Evolutionary conservation across 2,113 vertebrate genomes (phyloP), one percentile per base, ranked within the genome.

Genomic region (Dasypus novemcinctus): DNA sequence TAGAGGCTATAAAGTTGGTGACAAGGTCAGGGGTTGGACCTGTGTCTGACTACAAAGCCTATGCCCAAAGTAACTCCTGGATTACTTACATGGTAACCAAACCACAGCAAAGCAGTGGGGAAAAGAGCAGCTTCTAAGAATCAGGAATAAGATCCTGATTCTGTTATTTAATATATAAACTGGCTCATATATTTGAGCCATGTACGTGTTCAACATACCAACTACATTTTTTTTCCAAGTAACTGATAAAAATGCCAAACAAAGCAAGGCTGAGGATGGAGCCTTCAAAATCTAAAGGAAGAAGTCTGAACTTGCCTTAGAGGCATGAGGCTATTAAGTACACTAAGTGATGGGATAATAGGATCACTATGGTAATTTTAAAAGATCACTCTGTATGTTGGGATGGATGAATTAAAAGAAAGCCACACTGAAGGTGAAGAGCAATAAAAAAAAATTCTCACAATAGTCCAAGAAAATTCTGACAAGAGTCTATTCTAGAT

Each of bases 301-400:
- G 43, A 79, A 64, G 43, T 84, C 57, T 84, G 29, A 87, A 52
- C 43, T 52, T 54, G 83, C 20, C 29, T 17, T 27, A 59, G 33
- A 59, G 31, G 68, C 83, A 38, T 0, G 41, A 38, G 25, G 20
- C 54, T 54, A 52, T 0, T 64, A 54, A 63, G 29, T 69, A 87
- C 71, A 95, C 83, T 74, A 85, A 86, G 5, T n/a, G 20, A 23
- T 33, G 80, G 33, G 90, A 95, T 76, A 82, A 36, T 10, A 88
- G 1, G 21, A 75, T 89, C 33, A 49, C 46, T 36, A 72, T 80
- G 46, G 43, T 59, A 49, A 64, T 59, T 92, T 69, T 41, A 71
- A 84, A 84, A 41, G 23, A 76, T 49, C 5, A 3, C 23, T 52
- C 46, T 86, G 17, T 85, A 80, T 18, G 8, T 15, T 41, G 11